Evolutionary conservation across 2,888 invertebrate species (phyloP).

Genomic region (Lithophane socia): DNA sequence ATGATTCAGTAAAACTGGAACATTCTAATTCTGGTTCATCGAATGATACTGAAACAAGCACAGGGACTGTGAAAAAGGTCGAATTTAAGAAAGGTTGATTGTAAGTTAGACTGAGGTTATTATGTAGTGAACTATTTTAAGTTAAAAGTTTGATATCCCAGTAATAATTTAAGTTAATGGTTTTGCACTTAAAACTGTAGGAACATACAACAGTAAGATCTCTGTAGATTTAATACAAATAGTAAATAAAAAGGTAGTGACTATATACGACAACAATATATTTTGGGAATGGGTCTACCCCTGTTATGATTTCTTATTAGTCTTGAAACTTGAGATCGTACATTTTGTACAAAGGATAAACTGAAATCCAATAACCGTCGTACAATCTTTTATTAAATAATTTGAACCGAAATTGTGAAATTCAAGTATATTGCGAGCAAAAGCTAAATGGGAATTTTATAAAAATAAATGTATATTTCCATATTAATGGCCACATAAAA

Average conservation of each 20-base stretch:
- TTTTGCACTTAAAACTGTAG: slow-evolving; percentile 33
- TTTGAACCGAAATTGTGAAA: neutral
- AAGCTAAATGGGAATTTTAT: neutral
- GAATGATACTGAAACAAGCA: slow-evolving; percentile 89
- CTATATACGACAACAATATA: neutral
- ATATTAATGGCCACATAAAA: slow-evolving; percentile 8
- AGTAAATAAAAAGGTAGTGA: neutral
- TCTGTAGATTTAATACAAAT: slow-evolving; percentile 58
- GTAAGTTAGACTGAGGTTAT: slow-evolving; percentile 40
- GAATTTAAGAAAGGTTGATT: slow-evolving; percentile 75
- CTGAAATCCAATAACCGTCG: neutral
- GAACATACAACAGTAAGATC: slow-evolving; percentile 56
- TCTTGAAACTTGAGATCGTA: neutral
- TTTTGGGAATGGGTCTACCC: neutral
- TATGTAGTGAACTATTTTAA: slow-evolving; percentile 18
- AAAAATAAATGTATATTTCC: slow-evolving; percentile 12
- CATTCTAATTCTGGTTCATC: slow-evolving; percentile 91
- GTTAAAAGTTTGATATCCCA: slow-evolving; percentile 22
- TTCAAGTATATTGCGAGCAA: neutral
- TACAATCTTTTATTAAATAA: neutral
- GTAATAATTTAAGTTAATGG: slow-evolving; percentile 3
- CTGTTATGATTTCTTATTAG: neutral
- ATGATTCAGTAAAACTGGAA: slow-evolving; percentile 80
- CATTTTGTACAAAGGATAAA: neutral
- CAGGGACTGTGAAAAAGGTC: slow-evolving; percentile 86